These are phyloP conservation scores for Hyaena hyaena DNA, from an alignment of 2,113 vertebrate species.

Conservation along the genomic window DNA sequence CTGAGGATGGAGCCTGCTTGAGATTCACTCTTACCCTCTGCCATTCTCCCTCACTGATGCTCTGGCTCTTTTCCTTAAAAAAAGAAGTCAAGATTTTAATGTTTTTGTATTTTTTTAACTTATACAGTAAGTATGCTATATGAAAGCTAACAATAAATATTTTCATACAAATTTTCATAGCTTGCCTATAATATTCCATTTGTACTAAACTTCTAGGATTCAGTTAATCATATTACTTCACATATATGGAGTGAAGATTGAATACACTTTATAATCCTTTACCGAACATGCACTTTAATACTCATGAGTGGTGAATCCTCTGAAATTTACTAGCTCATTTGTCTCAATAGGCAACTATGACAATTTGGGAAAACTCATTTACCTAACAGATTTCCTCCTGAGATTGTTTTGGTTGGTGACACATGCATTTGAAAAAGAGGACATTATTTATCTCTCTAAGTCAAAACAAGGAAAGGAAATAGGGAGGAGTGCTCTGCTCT, in stretches of 20 bases:
- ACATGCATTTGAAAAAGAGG: slow-evolving; percentile 32
- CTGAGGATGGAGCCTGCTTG: too few species aligned
- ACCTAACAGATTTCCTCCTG: slow-evolving; percentile 25
- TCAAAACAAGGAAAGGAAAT: neutral
- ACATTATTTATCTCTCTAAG: slow-evolving; percentile 6
- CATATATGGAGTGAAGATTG: neutral
- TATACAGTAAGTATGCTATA: neutral
- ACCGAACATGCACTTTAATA: neutral
- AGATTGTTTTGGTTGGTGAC: neutral
- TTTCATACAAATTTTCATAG: neutral
- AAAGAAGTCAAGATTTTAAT: neutral
- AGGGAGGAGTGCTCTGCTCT: neutral
- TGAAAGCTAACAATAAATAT: neutral
- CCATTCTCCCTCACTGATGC: too few species aligned
- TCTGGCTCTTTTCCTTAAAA: too few species aligned
- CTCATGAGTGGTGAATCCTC: slow-evolving; percentile 11
- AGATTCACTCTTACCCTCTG: too few species aligned
- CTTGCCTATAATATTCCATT: neutral
- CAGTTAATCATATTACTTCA: slow-evolving; percentile 31
- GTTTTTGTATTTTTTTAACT: neutral
- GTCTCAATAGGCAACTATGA: neutral
- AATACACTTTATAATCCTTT: slow-evolving; percentile 49
- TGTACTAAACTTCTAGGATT: slow-evolving; percentile 19
- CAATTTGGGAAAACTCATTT: slow-evolving; percentile 39
- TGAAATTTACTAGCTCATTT: slow-evolving; percentile 45